Base-by-base conservation (phyloP, 1,140 invertebrate species). In the Nasonia longicornis region DNA sequence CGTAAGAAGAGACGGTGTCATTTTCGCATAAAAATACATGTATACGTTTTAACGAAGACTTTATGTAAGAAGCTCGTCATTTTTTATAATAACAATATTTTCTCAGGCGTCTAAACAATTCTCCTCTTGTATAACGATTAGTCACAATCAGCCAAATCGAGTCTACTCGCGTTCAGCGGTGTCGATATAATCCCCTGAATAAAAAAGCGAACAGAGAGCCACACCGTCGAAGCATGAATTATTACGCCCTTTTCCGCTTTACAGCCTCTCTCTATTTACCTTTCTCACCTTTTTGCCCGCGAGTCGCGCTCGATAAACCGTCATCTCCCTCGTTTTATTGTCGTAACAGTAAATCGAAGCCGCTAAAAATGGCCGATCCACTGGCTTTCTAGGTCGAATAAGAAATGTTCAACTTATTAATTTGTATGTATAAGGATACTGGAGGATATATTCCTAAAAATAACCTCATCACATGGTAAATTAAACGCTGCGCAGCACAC, bases 1-100 rank as follows among this genome's bases (percentile, higher is more conserved):
- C 12, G 45, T 48, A 48, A 48, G 31, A 48, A 12, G 0, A 2
- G 14, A 48, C 45, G 3, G 14, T 48, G 12, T 12, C 45, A 48
- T 48, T 48, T 3, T 0, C 10, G 11, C 20, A 58, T 58, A 58
- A 58, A 58, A 58, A n/a, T 48, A 12, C 45, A 58, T n/a, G n/a
- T 58, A 58, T n/a, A 20, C 11, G 52, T 58, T 58, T 58, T 20
- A 58, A 58, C 52, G 6, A 58, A 58, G 20, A 3, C 20, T 58
- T 58, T n/a, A 58, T 20, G 52, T n/a, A 7, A 7, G 42, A 35
- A 74, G n/a, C 11, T 1, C 38, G 71, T 73, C 45, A 20, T 73
- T 74, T 74, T 58, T 72, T 3, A 45, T 58, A 58, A 58, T 58
- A n/a, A 20, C 16, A 58, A 20, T 58, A 58, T 58, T 58, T 58